Conservation (phyloP, 2,113 vertebrate genomes). For the Cranoglanis bouderius region DNA sequence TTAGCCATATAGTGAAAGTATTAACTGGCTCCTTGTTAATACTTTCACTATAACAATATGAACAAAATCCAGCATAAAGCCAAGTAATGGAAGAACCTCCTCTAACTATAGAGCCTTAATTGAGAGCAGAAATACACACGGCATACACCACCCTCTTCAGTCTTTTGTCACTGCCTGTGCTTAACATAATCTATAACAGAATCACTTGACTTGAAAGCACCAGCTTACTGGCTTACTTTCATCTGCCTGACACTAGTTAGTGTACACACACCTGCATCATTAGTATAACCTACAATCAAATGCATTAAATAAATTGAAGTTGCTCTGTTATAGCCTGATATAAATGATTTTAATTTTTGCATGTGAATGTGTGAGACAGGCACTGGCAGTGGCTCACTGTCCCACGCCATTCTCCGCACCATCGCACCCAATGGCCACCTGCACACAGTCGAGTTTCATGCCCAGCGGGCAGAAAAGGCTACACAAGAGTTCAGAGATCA, state of each 20-base stretch:
- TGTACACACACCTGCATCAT: neutral
- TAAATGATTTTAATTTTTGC: conserved; percentile 21
- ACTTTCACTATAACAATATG: too few species aligned
- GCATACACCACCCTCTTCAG: neutral
- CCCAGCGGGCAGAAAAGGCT: conserved; percentile 88
- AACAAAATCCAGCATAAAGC: neutral
- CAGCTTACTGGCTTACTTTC: neutral
- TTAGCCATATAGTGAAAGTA: neutral
- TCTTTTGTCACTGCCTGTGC: neutral
- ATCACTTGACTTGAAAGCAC: neutral
- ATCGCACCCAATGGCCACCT: conserved; percentile 92
- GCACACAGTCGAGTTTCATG: conserved; percentile 95
- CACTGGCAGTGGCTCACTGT: conserved; percentile 94
- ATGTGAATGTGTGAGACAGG: conserved; percentile 69
- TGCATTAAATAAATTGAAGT: neutral
- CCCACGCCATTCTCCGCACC: conserved; percentile 90
- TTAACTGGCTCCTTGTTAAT: neutral
- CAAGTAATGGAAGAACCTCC: neutral
- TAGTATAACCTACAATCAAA: neutral
- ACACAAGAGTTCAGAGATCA: conserved; percentile 89
- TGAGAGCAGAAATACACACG: neutral
- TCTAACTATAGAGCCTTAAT: neutral
- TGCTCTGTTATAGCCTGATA: neutral
- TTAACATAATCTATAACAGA: neutral
- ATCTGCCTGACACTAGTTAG: neutral